Conservation (phyloP, 2,113 vertebrate species). For the Phaethon lepturus region DNA sequence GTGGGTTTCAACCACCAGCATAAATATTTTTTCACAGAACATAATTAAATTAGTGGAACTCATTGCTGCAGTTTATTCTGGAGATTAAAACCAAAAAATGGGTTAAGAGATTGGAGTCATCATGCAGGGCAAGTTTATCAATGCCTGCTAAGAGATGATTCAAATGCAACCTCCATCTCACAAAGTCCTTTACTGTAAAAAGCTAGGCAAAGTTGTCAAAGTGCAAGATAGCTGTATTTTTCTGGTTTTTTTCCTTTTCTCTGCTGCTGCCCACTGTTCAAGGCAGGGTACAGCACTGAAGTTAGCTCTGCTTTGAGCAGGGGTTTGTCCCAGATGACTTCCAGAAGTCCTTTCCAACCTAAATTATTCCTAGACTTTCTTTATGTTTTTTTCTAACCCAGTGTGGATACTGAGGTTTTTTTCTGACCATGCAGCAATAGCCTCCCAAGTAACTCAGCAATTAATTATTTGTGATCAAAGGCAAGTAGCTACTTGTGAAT, state of each 20-base stretch:
- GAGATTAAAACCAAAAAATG: neutral
- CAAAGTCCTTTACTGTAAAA: neutral
- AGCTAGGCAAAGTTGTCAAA: neutral
- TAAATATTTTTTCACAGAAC: neutral
- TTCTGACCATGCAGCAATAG: neutral
- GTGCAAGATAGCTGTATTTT: neutral
- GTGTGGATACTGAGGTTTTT: neutral
- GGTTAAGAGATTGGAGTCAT: neutral
- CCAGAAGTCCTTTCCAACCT: neutral
- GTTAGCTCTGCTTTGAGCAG: neutral
- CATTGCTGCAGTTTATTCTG: neutral
- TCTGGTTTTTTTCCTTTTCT: neutral
- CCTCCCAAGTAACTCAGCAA: neutral
- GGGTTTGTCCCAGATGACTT: neutral
- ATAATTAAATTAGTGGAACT: neutral
- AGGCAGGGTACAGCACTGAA: neutral
- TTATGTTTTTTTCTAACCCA: neutral
- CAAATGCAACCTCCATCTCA: neutral
- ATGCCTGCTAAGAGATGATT: neutral
- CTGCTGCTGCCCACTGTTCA: neutral
- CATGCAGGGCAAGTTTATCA: neutral
- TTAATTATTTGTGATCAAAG: neutral
- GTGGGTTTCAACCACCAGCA: neutral
- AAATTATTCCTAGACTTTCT: neutral
- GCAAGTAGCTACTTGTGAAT: neutral